phyloP scores from a whole-genome alignment of 64 coral and sea anemone genomes.

The Stichodactyla mertensii region DNA sequence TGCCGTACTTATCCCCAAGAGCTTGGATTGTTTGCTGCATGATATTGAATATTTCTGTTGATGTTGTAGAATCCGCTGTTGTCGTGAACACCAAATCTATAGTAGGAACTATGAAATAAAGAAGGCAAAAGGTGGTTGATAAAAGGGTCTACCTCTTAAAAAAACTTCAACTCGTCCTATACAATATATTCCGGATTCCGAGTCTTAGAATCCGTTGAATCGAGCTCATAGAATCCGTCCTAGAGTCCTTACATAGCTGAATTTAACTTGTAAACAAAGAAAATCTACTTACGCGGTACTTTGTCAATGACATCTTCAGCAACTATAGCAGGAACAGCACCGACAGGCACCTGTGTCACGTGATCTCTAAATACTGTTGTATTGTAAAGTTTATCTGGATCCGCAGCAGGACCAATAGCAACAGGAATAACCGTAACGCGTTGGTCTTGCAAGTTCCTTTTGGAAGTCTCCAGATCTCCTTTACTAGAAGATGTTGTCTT shows the following conservation, averaged over 20 bases:
- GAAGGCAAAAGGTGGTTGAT: not conserved
- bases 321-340: not conserved
- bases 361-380: constrained; percentile 8
- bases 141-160: not conserved
- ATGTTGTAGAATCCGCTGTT: not conserved
- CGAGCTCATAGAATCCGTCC: too few relatives aligned
- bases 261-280: not conserved
- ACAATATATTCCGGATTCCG: not conserved
- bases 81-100: constrained; percentile 39
- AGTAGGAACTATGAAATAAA: constrained; percentile 21
- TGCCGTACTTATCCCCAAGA: constrained; percentile 27
- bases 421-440: constrained; percentile 25
- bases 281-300: constrained; percentile 12
- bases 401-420: constrained; percentile 2
- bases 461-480: not conserved
- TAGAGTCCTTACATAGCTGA: too few relatives aligned
- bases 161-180: not conserved
- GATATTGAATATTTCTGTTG: not conserved
- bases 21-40: constrained; percentile 24
- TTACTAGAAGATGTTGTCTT: not conserved
- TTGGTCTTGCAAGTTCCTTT: not conserved
- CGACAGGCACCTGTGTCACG: not conserved
- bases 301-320: constrained; percentile 8
- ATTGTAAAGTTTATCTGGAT: not conserved
- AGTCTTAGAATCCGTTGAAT: not conserved